Evolutionary conservation across 2,888 invertebrate genomes (phyloP), one percentile per base, ranked within the genome.

Genomic region (Clivina fossor): DNA sequence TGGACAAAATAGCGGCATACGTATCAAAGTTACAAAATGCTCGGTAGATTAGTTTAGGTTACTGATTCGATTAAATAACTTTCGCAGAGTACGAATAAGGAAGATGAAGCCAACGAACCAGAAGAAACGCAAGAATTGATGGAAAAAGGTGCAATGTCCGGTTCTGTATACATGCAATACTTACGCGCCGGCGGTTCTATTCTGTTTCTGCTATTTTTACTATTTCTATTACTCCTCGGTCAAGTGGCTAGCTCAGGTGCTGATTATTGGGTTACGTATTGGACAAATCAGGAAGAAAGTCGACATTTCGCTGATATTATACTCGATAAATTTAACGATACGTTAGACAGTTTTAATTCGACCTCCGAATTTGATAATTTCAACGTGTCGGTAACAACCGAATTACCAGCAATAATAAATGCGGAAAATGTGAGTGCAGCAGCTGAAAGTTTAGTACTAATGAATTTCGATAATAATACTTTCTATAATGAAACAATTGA

Each of bases 241-340:
- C 90, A 91, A 73, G 69, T 80, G 16, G 73, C 84, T 47, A 86
- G 84, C 54, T 87, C 88, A 35, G 78, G 83, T 46, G 78, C 82
- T 41, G 91, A 92, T 71, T 84, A 86, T 67, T 90, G 89, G 87
- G 79, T 91, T 0, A 85, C 85, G 2, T 72, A 81, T 64, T 91
- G 91, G 91, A 76, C 76, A 9, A 76, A 69, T 38, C 68, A 70
- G 44, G 74, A 76, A 63, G 75, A 76, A 63, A 26, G 64, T 9
- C 19, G 54, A 8, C 26, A 54, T 22, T 54, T 37, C n/a, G n/a
- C n/a, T n/a, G n/a, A n/a, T n/a, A n/a, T n/a, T 18, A 16, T 19
- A 2, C 16, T 2, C 40, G 16, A 16, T 33, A 30, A 30, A 32
- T 32, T 15, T 19, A 50, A 50, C 15, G 22, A 30, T 5, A 37